Conservation (phyloP, 2,888 invertebrate species). For the Resseliella maxima region DNA sequence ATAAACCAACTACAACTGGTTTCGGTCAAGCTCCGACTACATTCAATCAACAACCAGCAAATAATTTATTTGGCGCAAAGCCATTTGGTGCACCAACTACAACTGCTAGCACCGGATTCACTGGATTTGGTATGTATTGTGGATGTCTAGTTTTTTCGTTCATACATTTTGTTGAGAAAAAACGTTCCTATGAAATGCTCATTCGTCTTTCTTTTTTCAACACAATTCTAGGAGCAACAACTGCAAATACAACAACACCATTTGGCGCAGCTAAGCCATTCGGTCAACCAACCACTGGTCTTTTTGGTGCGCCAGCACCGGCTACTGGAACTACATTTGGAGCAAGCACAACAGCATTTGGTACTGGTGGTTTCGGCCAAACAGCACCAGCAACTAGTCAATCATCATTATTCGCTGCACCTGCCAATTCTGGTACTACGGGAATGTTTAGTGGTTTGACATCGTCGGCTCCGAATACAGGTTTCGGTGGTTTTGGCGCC, state of each 20-base stretch:
- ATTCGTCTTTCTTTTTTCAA: too few relatives aligned
- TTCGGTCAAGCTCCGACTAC: slow-evolving; percentile 62
- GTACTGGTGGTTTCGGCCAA: slow-evolving; percentile 66
- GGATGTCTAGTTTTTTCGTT: too few relatives aligned
- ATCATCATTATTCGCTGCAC: slow-evolving; percentile 72
- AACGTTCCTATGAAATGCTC: too few relatives aligned
- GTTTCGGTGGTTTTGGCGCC: slow-evolving; percentile 65
- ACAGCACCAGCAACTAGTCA: slow-evolving; percentile 63
- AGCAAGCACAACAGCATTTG: slow-evolving; percentile 65
- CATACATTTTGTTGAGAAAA: too few relatives aligned
- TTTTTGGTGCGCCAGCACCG: slow-evolving; percentile 72
- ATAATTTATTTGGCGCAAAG: slow-evolving; percentile 62
- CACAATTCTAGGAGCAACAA: neutral
- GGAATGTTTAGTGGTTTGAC: slow-evolving; percentile 63
- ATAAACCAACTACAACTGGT: slow-evolving; percentile 72
- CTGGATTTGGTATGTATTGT: slow-evolving; percentile 27
- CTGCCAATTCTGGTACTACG: slow-evolving; percentile 65
- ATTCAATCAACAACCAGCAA: slow-evolving; percentile 61
- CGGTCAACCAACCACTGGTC: slow-evolving; percentile 70
- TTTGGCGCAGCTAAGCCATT: slow-evolving; percentile 70
- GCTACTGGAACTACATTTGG: slow-evolving; percentile 69
- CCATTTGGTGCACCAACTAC: slow-evolving; percentile 61
- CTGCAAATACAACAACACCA: slow-evolving; percentile 59
- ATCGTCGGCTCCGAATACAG: slow-evolving; percentile 62
- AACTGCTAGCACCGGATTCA: neutral